Base-by-base conservation (phyloP, 1,140 invertebrate genomes). In the Drosophila repleta region DNA sequence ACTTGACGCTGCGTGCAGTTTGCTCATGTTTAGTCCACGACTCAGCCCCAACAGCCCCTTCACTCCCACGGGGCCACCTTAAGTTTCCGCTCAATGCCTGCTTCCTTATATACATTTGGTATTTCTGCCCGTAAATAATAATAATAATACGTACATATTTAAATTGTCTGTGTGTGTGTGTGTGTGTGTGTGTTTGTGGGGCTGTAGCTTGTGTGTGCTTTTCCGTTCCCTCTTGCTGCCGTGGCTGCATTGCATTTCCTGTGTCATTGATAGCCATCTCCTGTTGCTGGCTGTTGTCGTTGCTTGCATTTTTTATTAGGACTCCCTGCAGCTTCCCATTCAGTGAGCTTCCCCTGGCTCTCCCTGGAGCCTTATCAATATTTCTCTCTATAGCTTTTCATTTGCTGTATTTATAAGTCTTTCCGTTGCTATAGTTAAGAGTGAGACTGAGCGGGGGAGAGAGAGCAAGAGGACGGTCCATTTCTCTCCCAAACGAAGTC, bases 71-170 rank as follows among this genome's bases (percentile, higher is more conserved):
- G 1, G n/a, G n/a, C 46, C 26, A 61, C 29, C 53, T 65, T 24
- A 48, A 48, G 35, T 35, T 56, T 8, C 45, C 52, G 17, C 26
- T 55, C 18, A 26, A 39, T 46, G 46, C 21, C 24, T 49, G 55
- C 32, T 57, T 48, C 3, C 55, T 49, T 65, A 48, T 57, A 57
- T 32, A 39, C 52, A 64, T 74, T 72, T 71, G 29, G 35, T 61
- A 56, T 75, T 65, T 79, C 52, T 82, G 49, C 46, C 71, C 62
- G 82, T 82, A 87, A 85, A 85, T 85, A 87, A 85, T 85, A 84
- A 79, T 79, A 82, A 83, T 84, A 84, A 57, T 71, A 58, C 46
- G 37, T 45, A 66, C 71, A 87, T 87, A 85, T 87, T 87, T 87
- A 85, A 87, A 85, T 82, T 87, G 74, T 39, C 69, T 43, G 29